phyloP scores from a whole-genome alignment of 2,888 invertebrate genomes.

The Xiphydria camelus region DNA sequence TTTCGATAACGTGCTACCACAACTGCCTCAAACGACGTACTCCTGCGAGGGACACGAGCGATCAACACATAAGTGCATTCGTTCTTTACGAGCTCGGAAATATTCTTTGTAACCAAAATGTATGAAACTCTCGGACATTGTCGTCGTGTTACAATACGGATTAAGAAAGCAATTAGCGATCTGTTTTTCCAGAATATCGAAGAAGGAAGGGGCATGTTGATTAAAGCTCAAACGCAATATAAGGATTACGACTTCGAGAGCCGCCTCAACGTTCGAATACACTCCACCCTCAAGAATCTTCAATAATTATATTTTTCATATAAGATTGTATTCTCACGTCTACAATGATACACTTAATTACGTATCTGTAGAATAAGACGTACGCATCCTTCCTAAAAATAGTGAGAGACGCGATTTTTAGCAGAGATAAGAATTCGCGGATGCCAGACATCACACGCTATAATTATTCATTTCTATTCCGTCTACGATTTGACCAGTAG shows the following conservation, averaged over 20 bases:
- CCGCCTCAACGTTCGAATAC: slow-evolving; percentile 66
- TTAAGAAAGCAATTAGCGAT: slow-evolving; percentile 16
- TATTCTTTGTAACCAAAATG: slow-evolving; percentile 38
- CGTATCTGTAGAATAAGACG: too few relatives aligned
- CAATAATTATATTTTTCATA: too few relatives aligned
- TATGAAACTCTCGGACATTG: slow-evolving; percentile 18
- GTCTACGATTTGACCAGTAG: too few relatives aligned
- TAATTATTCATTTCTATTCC: too few relatives aligned
- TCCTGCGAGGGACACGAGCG: slow-evolving; percentile 30
- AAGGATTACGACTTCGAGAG: slow-evolving; percentile 72
- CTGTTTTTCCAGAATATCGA: slow-evolving; percentile 57
- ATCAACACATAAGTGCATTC: slow-evolving; percentile 66
- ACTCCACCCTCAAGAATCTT: too few relatives aligned
- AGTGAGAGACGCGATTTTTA: too few relatives aligned
- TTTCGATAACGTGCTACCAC: slow-evolving; percentile 38
- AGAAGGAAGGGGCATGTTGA: slow-evolving; percentile 61
- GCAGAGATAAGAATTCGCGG: too few relatives aligned
- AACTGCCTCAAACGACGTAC: slow-evolving; percentile 43
- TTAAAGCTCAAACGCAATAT: slow-evolving; percentile 61
- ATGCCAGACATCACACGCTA: too few relatives aligned
- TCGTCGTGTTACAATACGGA: slow-evolving; percentile 8
- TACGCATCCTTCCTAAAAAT: too few relatives aligned
- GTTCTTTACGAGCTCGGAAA: slow-evolving; percentile 67
- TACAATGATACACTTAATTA: too few relatives aligned
- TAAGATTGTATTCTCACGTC: too few relatives aligned